Base-by-base conservation (phyloP, 2,113 vertebrate species). In the Sus scrofa region DNA sequence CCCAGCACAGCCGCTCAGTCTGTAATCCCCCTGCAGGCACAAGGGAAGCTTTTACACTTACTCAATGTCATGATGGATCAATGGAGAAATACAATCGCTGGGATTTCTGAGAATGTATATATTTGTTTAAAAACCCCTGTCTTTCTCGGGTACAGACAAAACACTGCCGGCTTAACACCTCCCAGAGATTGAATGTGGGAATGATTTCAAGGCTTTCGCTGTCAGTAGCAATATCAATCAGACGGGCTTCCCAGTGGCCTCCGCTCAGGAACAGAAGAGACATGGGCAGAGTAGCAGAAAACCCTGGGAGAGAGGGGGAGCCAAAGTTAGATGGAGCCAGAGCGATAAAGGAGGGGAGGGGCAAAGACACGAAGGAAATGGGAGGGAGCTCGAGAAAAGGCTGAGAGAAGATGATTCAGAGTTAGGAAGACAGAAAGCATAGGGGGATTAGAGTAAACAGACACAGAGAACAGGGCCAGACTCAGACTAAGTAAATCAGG, bases 151-250 rank as follows among this genome's bases (percentile, higher is more conserved):
- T 93, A 81, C 87, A 86, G 96, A 96, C 92, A 98, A 98, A 98
- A 97, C 0, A 22, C 97, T 81, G 19, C 89, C 34, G 37, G 97
- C 94, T 97, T 91, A 89, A 92, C 93, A 87, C 92, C 92, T 98
- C 86, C 93, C 81, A 22, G 98, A 98, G 94, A 98, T 34, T 89
- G 96, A 77, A 96, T 78, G 81, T 97, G 97, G 96, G 97, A 98
- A 98, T 85, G 6, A 96, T 97, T 97, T 97, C 96, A 96, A 97
- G 97, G 96, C 94, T 98, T 96, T 65, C 77, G 86, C 97, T 98
- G 98, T 98, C 98, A 98, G 97, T 92, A 97, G 63, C 93, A 83
- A 98, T 99, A 98, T 98, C 98, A 90, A 95, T 99, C 99, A 98
- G 96, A 89, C 12, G n/a, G 91, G 62, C 77, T 98, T 98, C 98